These are phyloP conservation scores for Irena cyanogastra DNA, from an alignment of 2,113 vertebrate genomes.

Conservation along the genomic window DNA sequence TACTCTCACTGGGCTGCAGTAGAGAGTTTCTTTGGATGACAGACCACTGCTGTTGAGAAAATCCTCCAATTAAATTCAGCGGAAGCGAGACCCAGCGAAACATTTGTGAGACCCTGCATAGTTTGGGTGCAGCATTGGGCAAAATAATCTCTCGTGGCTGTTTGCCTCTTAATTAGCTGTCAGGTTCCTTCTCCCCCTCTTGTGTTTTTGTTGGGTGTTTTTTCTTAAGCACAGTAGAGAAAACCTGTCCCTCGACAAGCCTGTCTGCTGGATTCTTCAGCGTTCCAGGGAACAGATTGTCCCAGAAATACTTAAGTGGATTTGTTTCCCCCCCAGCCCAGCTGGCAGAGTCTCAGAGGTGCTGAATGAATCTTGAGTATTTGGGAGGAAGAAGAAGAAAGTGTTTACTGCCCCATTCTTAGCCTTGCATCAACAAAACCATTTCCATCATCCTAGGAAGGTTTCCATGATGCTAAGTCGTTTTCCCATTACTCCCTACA, in stretches of 20 bases:
- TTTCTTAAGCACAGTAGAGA: background rate
- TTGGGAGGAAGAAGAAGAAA: too few relatives aligned
- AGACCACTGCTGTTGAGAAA: background rate
- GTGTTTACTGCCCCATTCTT: background rate
- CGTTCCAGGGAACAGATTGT: background rate
- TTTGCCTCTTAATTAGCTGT: background rate
- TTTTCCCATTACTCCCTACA: background rate
- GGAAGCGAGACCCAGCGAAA: background rate
- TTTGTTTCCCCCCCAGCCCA: background rate
- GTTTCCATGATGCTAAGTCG: background rate
- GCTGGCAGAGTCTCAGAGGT: background rate
- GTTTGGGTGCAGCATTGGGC: background rate
- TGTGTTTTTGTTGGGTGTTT: background rate
- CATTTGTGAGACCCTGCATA: background rate
- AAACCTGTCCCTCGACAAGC: background rate
- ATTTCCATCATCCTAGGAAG: background rate
- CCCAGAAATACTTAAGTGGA: background rate
- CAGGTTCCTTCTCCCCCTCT: background rate
- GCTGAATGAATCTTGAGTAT: background rate
- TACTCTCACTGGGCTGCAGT: background rate
- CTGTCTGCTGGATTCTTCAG: background rate
- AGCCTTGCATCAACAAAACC: background rate
- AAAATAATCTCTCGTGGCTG: background rate
- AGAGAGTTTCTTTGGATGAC: background rate
- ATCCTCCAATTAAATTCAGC: background rate